Base-by-base conservation (phyloP, 2,797 vertebrate species). In the Pogonophryne albipinna region DNA sequence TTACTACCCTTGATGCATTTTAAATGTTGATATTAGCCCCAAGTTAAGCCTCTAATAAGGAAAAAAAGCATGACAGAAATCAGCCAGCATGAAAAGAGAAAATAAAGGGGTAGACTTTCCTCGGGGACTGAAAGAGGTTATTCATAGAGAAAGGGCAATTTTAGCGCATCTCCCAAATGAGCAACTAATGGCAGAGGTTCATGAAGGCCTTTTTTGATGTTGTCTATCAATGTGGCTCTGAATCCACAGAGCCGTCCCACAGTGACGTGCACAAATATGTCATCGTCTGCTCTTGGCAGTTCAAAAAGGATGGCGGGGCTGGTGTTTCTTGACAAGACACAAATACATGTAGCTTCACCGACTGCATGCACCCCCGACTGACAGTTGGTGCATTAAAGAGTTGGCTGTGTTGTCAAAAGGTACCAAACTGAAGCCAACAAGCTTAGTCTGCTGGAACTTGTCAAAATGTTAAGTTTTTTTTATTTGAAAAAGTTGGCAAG, bases 371-470 rank as follows among this genome's bases (percentile, higher is more conserved):
- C 77, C 79, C 66, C 34, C 11, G 77, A 74, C 76, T 85, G 83
- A 84, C 86, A 87, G 86, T 75, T 68, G 74, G 34, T 67, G 84
- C 88, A 85, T 87, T 84, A 80, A 80, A 86, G 79, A 74, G 67
- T 66, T 67, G 78, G 70, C 75, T 84, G 79, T 63, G 71, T 82
- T 87, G 78, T 88, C 79, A 85, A 73, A 83, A 76, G 68, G 74
- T 53, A 62, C 49, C 68, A 56, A 80, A 78, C 66, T 57, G 50
- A 45, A 82, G 58, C 73, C 77, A 73, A 20, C 76, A 84, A 53
- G 31, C 45, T n/a, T 38, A 45, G 51, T 82, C 57, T 20, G 4
- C 16, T 56, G 27, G 20, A 80, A 66, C 68, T 72, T 83, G 79
- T 83, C 81, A 90, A 79, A 76, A 86, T 71, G 62, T 59, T 76